Base-by-base conservation (phyloP, 2,888 invertebrate genomes). In the Clistopyga incitator region DNA sequence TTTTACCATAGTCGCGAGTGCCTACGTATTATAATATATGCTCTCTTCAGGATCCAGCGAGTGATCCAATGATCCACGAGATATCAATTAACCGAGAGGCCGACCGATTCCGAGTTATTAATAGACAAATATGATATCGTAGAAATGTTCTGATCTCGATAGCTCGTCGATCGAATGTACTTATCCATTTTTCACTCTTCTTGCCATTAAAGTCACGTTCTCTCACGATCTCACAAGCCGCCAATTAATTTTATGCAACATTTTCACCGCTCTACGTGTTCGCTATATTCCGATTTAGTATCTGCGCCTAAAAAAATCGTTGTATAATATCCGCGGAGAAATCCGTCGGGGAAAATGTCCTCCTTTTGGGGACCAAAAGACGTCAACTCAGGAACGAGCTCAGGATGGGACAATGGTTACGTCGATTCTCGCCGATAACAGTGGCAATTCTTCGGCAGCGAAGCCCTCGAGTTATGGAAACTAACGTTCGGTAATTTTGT, bases 231-330 rank as follows among this genome's bases (percentile, higher is more conserved):
- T 42, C 76, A 77, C 80, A 80, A 54, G 52, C 67, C 52, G 54
- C 80, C 64, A 84, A 84, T 80, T 84, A 80, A 84, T 77, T 80
- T 84, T 77, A 84, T 84, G 83, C 80, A 84, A 59, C 59, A 42
- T 59, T 18, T 11, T 64, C 38, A 38, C 13, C 20, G 11, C 64
- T 59, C 8, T 72, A 59, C 18, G 25, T 15, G 59, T 18, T 18
- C 20, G 20, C 20, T 38, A 0, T 18, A 64, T 38, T 42, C 34
- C 34, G n/a, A n/a, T n/a, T 61, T 34, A n/a, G n/a, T 3, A 34
- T 34, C 8, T 6, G 8, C n/a, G n/a, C 54, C 13, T 25, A 11
- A 8, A 42, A 64, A 38, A 64, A 64, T 42, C 15, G n/a, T 64
- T 64, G 42, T 64, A 64, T 38, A 64, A 64, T 64, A 64, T 42